Evolutionary conservation across 2,113 vertebrate genomes (phyloP).

Genomic region (Oryzias curvinotus): DNA sequence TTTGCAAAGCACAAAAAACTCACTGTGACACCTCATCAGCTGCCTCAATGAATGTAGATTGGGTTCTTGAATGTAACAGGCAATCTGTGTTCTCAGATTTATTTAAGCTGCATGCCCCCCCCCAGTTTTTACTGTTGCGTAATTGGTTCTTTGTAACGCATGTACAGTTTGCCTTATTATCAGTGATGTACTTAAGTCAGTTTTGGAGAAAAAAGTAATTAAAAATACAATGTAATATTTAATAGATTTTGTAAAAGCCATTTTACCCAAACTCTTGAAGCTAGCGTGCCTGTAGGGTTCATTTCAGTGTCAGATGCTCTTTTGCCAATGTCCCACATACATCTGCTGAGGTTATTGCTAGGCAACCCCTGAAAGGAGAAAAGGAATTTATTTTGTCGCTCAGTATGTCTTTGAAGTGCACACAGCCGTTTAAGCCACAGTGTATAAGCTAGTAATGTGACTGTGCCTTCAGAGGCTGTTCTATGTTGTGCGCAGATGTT

Average conservation of each 20-base stretch:
- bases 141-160: conserved; percentile 27
- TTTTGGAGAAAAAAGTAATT: no score
- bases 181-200: neutral
- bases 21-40: conserved; percentile 62
- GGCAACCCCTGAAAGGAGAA: neutral
- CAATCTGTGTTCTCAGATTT: conserved; percentile 30
- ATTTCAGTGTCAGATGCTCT: neutral
- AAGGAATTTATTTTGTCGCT: conserved; percentile 1
- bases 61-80: conserved; percentile 53
- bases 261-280: conserved; percentile 3
- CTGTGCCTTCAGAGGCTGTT: conserved; percentile 8
- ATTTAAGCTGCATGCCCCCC: conserved; percentile 34
- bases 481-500: conserved; percentile 6
- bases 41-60: conserved; percentile 54
- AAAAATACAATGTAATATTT: neutral
- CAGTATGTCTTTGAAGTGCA: conserved; percentile 4
- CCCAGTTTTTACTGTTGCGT: conserved; percentile 18
- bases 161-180: conserved; percentile 11
- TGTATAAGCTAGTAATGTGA: neutral
- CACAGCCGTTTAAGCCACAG: conserved; percentile 9
- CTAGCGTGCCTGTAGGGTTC: neutral
- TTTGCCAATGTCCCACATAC: neutral
- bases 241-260: neutral
- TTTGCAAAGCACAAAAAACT: conserved; percentile 50
- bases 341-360: conserved; percentile 3